Base-by-base conservation (phyloP, 2,113 vertebrate genomes). In the Rana temporaria region DNA sequence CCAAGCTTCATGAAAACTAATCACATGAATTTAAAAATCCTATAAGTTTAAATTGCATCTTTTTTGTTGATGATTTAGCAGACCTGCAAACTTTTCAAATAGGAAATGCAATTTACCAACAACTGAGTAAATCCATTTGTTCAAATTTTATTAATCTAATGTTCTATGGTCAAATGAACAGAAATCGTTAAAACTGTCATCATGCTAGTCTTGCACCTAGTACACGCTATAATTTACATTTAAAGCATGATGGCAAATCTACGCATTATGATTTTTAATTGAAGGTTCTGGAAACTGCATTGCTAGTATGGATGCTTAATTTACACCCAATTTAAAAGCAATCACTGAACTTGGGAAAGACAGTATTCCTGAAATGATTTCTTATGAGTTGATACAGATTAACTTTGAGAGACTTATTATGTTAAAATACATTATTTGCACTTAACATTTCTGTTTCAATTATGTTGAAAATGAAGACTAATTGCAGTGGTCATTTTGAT, bases 221-320 rank as follows among this genome's bases (percentile, higher is more conserved):
- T 53, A 74, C 56, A 42, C 57, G 78, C 65, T 69, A 42, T 76
- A 86, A 84, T 87, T 90, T 91, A 78, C 84, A 84, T 89, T 85
- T 88, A 86, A 89, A 86, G 87, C 15, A 85, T 84, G 83, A 82
- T 85, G 86, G 86, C 76, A 85, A 85, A 85, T 85, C 85, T 84
- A 85, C 85, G 84, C 73, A 86, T 90, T 88, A 85, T 85, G 53
- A 18, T 66, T 90, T 81, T 91, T 88, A 91, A 90, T 86, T 89
- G 86, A 85, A 72, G 87, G 77, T 69, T 87, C 72, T 86, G 87
- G 79, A 89, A 77, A 66, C 80, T 78, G 74, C 79, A 18, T 57
- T 62, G 20, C 56, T 82, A 78, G 81, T 90, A 90, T 86, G 80
- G 82, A 84, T 89, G 81, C 34, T 57, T 87, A 85, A 85, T 85